Evolutionary conservation across 2,888 invertebrate genomes (phyloP), one percentile per base, ranked within the genome.

Genomic region (Willowsia nigromaculata): DNA sequence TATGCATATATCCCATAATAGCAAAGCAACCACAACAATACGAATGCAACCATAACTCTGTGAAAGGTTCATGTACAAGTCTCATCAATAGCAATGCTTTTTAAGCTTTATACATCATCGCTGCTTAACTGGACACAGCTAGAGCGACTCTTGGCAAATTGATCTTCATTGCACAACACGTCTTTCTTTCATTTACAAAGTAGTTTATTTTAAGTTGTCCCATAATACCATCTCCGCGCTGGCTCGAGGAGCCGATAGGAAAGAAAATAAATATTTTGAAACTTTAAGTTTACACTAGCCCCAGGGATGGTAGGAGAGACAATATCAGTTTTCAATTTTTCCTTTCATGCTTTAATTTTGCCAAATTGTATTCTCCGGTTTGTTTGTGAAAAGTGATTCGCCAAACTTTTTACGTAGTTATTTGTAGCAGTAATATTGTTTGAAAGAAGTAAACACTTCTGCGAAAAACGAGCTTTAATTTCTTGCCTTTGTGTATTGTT

Each of bases 121-220:
- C 74, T 25, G 25, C 74, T 74, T 76, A 76, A 76, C 76, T 82
- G 82, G 82, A 62, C 81, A 27, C 43, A 81, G 56, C 81, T 59
- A 47, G 62, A 82, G 59, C 13, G 40, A 56, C 13, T 62, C 82
- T 68, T 62, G 30, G 71, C 83, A 71, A 84, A 84, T 84, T 84
- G 68, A 22, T 84, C 62, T 37, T 68, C 65, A 65, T 71, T 84
- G 30, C 83, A 71, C 83, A 84, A 84, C 83, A 84, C 25, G 30
- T 53, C 53, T 78, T 78, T 59, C 80, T 40, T 37, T 80, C 56
- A 30, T 53, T 56, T 37, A 30, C 30, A 50, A 13, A 53, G 33
- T 50, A 27, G 50, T 50, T 30, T n/a, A 15, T 50, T 43, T 47
- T 47, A 22, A 50, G 25, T 15, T 47, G 27, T 18, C 15, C 27